These are phyloP conservation scores for Dinomys branickii DNA, from an alignment of 2,113 vertebrate genomes.

Conservation along the genomic window DNA sequence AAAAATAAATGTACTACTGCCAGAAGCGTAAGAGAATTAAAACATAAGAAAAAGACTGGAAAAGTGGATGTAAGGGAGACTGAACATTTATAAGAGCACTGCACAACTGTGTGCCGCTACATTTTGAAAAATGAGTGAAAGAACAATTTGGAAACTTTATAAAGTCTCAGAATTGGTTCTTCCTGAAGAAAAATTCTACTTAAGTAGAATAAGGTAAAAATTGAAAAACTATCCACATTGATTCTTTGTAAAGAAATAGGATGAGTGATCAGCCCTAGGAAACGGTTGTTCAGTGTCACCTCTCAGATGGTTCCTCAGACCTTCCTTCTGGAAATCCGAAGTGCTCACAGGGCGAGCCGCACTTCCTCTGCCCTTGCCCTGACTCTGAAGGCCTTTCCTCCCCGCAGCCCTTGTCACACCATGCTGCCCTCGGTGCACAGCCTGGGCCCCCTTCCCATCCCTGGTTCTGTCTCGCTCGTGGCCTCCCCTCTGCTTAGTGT, in stretches of 20 bases:
- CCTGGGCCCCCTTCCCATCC: neutral
- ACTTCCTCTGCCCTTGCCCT: neutral
- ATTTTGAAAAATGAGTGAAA: conserved; percentile 21
- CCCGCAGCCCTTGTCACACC: neutral
- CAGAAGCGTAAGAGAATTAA: conserved; percentile 19
- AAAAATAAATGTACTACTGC: conserved; percentile 35
- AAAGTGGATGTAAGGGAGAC: neutral
- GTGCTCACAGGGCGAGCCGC: neutral
- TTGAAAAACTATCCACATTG: neutral
- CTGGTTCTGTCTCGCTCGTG: neutral
- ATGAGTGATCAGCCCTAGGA: neutral
- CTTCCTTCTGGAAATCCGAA: neutral
- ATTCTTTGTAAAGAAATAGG: neutral
- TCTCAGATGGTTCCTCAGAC: neutral
- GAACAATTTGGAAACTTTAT: neutral
- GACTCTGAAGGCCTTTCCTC: neutral
- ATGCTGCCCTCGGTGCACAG: neutral
- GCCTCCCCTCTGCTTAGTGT: neutral
- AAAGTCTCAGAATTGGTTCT: neutral
- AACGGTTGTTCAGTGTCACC: neutral
- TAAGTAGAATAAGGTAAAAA: neutral
- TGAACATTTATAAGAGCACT: neutral
- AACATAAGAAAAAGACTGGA: neutral
- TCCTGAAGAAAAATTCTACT: neutral
- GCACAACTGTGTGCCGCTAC: neutral